Evolutionary conservation across 1,140 invertebrate species (phyloP), one percentile per base, ranked within the genome.

Genomic region (Drosophila bocqueti): DNA sequence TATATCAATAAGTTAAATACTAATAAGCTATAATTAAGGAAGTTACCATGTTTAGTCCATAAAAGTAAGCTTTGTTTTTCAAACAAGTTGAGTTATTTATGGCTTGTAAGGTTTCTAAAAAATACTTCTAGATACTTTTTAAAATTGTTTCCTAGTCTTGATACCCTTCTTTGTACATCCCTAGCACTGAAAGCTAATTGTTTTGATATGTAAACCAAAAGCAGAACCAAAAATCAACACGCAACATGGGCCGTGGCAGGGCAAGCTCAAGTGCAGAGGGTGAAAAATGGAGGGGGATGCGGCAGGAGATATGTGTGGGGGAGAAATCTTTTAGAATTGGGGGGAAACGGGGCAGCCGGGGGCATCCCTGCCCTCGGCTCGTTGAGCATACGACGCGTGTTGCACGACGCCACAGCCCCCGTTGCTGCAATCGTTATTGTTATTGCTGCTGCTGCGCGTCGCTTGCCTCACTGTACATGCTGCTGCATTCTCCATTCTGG

Each of bases 381-480:
- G 81, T 89, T 89, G 81, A 90, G 85, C 83, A 87, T 87, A 87
- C 78, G 85, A 89, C 84, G 84, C 84, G 84, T 89, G 81, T 84
- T 90, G 84, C 84, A 84, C 74, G 81, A 84, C 69, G 81, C 84
- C 16, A 11, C 36, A 81, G 77, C 84, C 84, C 84, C 81, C 77
- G 69, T 71, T 45, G 49, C 45, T 62, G 65, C 81, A 89, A 59
- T 59, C 54, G 67, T 73, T 72, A 68, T 71, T 71, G 67, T 83
- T 87, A 68, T 74, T 77, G 75, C 69, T 62, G 52, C 79, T 49
- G 47, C 60, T 52, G 26, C 76, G 55, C 47, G 47, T 31, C 58
- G 21, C 54, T 57, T 40, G 52, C 52, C 52, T 55, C 45, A 64
- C 42, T 67, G 64, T 63, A 67, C 79, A 67, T n/a, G 11, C 24